These are phyloP conservation scores for Drosophila paranaensis DNA, from an alignment of 2,888 invertebrate species.

Conservation along the genomic window DNA sequence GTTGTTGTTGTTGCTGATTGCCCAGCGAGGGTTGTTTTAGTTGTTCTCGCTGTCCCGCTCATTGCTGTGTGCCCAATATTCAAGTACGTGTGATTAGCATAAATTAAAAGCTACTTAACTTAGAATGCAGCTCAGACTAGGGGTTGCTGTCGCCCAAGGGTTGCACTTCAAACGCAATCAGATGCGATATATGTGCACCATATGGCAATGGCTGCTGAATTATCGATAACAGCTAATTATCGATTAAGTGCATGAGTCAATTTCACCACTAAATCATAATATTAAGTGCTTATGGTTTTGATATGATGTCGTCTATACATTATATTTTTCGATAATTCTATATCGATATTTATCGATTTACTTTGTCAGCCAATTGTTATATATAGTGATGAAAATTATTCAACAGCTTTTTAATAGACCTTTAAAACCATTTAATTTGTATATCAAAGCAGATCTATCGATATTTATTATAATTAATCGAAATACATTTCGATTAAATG, in stretches of 20 bases:
- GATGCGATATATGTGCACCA: background rate
- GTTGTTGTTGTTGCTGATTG: slow-evolving; percentile 12
- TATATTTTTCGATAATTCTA: no score
- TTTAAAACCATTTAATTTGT: no score
- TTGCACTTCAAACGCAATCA: background rate
- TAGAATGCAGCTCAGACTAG: background rate
- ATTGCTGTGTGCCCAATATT: slow-evolving; percentile 22
- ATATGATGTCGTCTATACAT: no score
- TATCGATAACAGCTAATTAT: background rate
- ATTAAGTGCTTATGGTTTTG: background rate
- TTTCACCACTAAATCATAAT: background rate
- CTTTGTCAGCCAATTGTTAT: no score
- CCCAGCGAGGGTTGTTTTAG: slow-evolving; percentile 50
- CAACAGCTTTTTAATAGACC: no score
- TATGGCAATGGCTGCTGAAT: background rate
- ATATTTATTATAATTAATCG: no score
- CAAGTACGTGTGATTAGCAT: slow-evolving; percentile 45
- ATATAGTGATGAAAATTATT: no score
- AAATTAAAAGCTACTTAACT: slow-evolving; percentile 23
- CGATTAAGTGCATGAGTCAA: background rate
- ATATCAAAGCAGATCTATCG: no score
- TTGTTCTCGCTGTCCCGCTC: slow-evolving; percentile 22
- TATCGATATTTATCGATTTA: no score
- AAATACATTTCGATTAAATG: no score
- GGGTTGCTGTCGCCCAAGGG: background rate